phyloP scores from a whole-genome alignment of 2,113 vertebrate genomes.

The Cinclus cinclus region DNA sequence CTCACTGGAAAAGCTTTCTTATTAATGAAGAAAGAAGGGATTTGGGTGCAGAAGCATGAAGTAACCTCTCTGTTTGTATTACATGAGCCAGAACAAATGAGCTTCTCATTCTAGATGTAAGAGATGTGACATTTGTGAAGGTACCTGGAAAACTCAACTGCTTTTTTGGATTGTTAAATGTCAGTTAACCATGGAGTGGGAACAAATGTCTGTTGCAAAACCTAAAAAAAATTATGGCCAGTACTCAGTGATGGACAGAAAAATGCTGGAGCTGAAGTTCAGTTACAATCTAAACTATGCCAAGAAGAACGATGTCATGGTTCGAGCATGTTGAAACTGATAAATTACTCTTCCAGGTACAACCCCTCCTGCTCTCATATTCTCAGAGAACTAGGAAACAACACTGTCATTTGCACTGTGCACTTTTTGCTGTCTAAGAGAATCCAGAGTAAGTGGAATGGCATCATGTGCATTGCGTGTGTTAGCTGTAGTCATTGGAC shows the following conservation, averaged over 20 bases:
- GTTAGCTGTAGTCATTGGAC: not conserved
- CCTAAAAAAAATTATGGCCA: not conserved
- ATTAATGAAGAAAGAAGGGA: not conserved
- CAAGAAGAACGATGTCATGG: not conserved
- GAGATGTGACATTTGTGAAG: not conserved
- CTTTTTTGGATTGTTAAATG: not conserved
- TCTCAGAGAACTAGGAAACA: not conserved
- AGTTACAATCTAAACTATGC: not conserved
- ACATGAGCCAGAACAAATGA: not conserved
- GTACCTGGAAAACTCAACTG: not conserved
- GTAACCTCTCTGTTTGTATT: not conserved
- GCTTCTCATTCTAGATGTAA: not conserved
- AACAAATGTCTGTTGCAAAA: slow-evolving; percentile 4
- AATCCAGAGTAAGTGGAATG: not conserved
- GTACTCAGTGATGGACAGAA: not conserved
- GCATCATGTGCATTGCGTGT: not conserved
- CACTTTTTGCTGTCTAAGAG: slow-evolving; percentile 51
- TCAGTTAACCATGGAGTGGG: not conserved
- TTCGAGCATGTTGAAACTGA: not conserved
- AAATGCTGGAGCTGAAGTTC: not conserved
- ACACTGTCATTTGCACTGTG: slow-evolving; percentile 49
- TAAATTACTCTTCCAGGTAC: not conserved
- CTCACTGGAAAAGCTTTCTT: slow-evolving; percentile 1
- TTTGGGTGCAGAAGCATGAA: not conserved
- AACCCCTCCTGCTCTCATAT: not conserved